Evolutionary conservation across 2,113 vertebrate genomes (phyloP).

Genomic region (Aegotheles bennettii): DNA sequence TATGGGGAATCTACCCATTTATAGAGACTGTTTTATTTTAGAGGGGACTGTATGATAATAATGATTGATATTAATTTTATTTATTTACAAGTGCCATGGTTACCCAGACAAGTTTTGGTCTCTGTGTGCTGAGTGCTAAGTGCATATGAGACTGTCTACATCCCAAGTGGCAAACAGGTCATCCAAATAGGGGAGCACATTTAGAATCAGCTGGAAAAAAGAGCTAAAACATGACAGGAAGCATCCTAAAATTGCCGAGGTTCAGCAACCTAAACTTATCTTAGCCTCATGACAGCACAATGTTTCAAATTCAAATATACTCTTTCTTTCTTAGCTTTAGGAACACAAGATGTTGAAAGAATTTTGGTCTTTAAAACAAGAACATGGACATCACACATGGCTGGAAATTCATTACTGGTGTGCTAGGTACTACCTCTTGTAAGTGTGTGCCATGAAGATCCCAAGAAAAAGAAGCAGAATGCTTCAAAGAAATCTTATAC

Average conservation of each 20-base stretch:
- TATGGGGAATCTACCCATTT: not conserved
- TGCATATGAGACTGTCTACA: not conserved
- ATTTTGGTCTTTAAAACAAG: not conserved
- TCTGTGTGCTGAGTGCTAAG: not conserved
- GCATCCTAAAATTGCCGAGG: not conserved
- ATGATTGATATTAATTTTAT: not conserved
- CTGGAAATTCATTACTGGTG: not conserved
- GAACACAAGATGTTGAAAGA: accelerated
- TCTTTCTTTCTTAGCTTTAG: not conserved
- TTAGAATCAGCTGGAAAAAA: not conserved
- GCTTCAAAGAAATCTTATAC: not conserved
- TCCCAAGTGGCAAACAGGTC: not conserved
- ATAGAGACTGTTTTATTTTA: constrained; percentile 1
- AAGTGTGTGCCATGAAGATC: not conserved
- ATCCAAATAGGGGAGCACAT: not conserved
- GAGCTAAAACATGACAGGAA: not conserved
- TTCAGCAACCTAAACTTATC: not conserved
- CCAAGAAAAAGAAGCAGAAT: not conserved
- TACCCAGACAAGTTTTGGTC: not conserved
- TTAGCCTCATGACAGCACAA: not conserved
- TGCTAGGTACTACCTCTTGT: not conserved
- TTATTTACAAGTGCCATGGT: constrained; percentile 25
- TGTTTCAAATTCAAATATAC: not conserved
- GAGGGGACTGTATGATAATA: not conserved
- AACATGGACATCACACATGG: not conserved